Percentiles rank a stretch among this genome's conserved stretches.
Evolutionary conservation across 2,113 vertebrate genomes (phyloP).

Genomic region (Vidua chalybeata): DNA sequence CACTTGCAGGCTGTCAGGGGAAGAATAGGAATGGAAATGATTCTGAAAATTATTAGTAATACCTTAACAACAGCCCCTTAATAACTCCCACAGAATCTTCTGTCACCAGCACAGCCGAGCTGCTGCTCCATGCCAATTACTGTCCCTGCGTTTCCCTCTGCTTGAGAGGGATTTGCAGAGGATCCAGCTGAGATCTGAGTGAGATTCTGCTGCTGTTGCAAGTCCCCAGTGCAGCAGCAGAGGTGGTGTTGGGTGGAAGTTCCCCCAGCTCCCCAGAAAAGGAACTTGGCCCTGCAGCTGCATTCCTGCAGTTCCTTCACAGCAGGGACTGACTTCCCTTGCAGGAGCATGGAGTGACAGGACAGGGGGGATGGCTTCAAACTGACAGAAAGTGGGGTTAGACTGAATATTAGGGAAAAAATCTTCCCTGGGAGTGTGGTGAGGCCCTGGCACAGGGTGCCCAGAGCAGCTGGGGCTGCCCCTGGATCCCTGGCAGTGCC

Average conservation of each 20-base stretch:
- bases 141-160: background rate
- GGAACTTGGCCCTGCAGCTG: background rate
- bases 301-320: background rate
- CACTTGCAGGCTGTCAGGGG: slow-evolving; percentile 15
- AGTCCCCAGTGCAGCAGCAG: background rate
- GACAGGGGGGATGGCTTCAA: background rate
- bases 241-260: background rate
- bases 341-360: background rate
- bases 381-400: background rate
- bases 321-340: background rate
- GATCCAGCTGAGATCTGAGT: background rate
- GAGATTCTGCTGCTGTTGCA: background rate
- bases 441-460: background rate
- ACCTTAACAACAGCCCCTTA: slow-evolving; percentile 18
- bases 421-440: accelerated
- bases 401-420: no score
- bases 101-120: background rate
- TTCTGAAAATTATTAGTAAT: slow-evolving; percentile 53
- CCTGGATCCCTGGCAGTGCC: background rate
- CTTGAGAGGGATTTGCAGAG: background rate
- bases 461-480: background rate
- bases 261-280: background rate
- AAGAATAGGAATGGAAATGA: slow-evolving; percentile 38
- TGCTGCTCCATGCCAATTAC: slow-evolving; percentile 1
- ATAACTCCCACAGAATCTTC: slow-evolving; percentile 38